Percentiles rank a stretch among this genome's conserved stretches.
Evolutionary conservation across 2,888 invertebrate genomes (phyloP).

Genomic region (Cephonodes hylas): DNA sequence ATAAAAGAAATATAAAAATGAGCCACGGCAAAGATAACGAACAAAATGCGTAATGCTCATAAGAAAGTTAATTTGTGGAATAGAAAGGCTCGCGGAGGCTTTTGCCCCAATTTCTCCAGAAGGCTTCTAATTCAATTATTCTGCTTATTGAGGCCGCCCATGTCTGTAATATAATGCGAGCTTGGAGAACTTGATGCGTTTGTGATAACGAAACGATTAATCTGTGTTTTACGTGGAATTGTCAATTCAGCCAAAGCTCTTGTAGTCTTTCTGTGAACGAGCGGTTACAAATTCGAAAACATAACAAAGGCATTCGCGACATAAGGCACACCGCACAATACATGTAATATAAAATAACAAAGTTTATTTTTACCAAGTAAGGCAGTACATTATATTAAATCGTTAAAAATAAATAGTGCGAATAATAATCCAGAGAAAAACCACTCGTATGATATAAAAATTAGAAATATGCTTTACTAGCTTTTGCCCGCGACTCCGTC

Average conservation of each 20-base stretch:
- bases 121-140: constrained; percentile 60
- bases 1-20: neutral
- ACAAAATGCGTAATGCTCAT: constrained; percentile 31
- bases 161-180: neutral
- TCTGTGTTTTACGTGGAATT: neutral
- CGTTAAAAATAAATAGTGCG: too few relatives aligned
- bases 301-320: too few relatives aligned
- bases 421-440: too few relatives aligned
- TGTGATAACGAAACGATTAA: neutral
- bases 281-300: too few relatives aligned
- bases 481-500: too few relatives aligned
- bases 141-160: constrained; percentile 33
- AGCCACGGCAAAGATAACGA: constrained; percentile 1
- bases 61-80: constrained; percentile 45
- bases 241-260: neutral
- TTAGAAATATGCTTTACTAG: too few relatives aligned
- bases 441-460: too few relatives aligned
- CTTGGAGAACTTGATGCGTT: neutral
- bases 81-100: constrained; percentile 44
- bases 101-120: constrained; percentile 41
- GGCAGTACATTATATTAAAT: too few relatives aligned
- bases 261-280: too few relatives aligned
- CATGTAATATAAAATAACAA: too few relatives aligned
- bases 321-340: too few relatives aligned
- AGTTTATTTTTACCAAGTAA: too few relatives aligned